Conservation (phyloP, 1,140 invertebrate genomes). For the Drosophila azteca region DNA sequence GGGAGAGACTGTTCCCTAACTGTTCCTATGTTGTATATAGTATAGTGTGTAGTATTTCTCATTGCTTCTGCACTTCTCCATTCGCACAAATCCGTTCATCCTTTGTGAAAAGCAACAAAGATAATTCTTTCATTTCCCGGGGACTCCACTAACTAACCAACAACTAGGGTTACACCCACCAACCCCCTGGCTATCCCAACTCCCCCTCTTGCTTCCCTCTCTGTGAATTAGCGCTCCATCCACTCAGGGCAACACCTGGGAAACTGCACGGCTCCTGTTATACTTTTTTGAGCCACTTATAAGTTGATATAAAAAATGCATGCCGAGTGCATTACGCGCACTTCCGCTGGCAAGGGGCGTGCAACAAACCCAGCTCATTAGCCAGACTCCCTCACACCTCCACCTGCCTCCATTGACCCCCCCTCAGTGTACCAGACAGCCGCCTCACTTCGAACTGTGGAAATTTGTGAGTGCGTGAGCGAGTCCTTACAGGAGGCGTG, state of each 20-base stretch:
- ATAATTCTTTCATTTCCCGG: no score
- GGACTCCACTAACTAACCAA: slow-evolving; percentile 30
- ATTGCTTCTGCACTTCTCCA: not conserved
- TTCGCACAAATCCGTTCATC: no score
- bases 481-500: slow-evolving; percentile 40
- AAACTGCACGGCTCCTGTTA: slow-evolving; percentile 18
- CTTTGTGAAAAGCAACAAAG: not conserved
- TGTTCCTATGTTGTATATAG: no score
- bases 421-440: not conserved
- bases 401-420: not conserved
- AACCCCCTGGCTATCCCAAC: not conserved
- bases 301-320: slow-evolving; percentile 59
- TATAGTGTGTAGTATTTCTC: no score
- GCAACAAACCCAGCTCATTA: slow-evolving; percentile 64
- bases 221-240: slow-evolving; percentile 38
- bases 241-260: slow-evolving; percentile 26
- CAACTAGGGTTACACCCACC: not conserved
- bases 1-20: no score
- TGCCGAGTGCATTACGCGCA: slow-evolving; percentile 51
- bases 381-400: slow-evolving; percentile 38
- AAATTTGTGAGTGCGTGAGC: slow-evolving; percentile 44
- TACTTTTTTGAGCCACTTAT: slow-evolving; percentile 30
- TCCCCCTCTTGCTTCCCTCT: slow-evolving; percentile 5
- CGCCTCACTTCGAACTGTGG: slow-evolving; percentile 53
- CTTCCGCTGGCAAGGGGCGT: slow-evolving; percentile 19